A percentile compares a stretch with the other conserved stretches of the same genome.
These are phyloP conservation scores for Leptogaster cylindrica DNA, from an alignment of 2,888 invertebrate genomes.

Conservation along the genomic window DNA sequence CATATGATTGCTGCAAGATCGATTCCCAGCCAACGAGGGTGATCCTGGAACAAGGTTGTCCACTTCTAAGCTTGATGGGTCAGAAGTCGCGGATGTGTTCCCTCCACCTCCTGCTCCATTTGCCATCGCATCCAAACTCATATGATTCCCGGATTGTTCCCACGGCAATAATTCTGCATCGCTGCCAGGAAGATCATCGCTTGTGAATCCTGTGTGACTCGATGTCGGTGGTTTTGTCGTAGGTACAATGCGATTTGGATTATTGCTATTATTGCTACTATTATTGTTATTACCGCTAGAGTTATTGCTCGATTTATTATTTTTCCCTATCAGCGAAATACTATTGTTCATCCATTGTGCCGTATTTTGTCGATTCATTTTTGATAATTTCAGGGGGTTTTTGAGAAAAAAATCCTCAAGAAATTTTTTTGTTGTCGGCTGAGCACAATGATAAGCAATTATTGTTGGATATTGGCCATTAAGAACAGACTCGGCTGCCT, in stretches of 20 bases:
- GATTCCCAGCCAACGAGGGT: constrained; percentile 28
- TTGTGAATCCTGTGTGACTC: constrained; percentile 46
- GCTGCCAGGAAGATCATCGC: constrained; percentile 60
- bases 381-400: constrained; percentile 87
- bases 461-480: constrained; percentile 90
- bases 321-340: constrained; percentile 72
- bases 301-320: constrained; percentile 62
- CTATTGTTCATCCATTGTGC: constrained; percentile 80
- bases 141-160: constrained; percentile 60
- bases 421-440: constrained; percentile 93
- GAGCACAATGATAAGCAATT: constrained; percentile 93
- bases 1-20: constrained; percentile 29
- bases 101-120: constrained; percentile 42
- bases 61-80: constrained; percentile 42
- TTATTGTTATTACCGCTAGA: constrained; percentile 50
- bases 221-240: constrained; percentile 37
- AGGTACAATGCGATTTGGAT: constrained; percentile 35
- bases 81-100: neutral
- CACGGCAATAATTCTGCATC: constrained; percentile 63
- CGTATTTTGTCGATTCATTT: constrained; percentile 79
- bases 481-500: constrained; percentile 91
- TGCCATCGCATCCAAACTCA: constrained; percentile 50
- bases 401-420: constrained; percentile 79
- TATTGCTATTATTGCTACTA: constrained; percentile 41
- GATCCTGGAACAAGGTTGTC: constrained; percentile 46